Conservation (phyloP, 2,888 invertebrate genomes). For the Drosophila paranaensis region DNA sequence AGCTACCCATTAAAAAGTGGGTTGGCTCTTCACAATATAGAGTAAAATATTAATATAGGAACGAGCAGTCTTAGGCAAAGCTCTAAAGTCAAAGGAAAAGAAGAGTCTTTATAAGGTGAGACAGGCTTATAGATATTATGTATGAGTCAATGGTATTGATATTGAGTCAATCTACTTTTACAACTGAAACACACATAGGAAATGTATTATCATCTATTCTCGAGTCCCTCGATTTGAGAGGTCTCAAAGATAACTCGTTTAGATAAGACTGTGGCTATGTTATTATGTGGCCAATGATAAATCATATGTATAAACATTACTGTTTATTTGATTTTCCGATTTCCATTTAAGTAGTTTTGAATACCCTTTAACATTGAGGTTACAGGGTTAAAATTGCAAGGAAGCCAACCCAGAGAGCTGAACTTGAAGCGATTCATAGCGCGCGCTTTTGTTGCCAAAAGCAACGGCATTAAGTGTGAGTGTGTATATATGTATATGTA, state of each 20-base stretch:
- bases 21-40: too few species aligned
- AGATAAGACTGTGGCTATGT: background rate
- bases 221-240: too few species aligned
- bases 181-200: background rate
- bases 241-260: too few species aligned
- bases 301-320: background rate
- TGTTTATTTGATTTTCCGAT: too few species aligned
- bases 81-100: background rate
- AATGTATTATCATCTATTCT: too few species aligned
- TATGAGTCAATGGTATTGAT: too few species aligned
- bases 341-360: background rate
- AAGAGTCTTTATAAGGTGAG: too few species aligned
- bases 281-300: too few species aligned
- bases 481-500: background rate
- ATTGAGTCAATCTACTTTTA: too few species aligned
- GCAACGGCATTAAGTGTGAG: constrained; percentile 11
- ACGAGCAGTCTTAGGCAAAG: too few species aligned
- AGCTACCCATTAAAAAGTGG: constrained; percentile 5
- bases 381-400: constrained; percentile 26
- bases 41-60: too few species aligned
- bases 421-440: constrained; percentile 46
- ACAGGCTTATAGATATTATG: too few species aligned
- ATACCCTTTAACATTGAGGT: background rate
- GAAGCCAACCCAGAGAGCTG: constrained; percentile 37
- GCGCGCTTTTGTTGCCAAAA: constrained; percentile 43